These are phyloP conservation scores for Drosophila quinaria DNA, from an alignment of 2,888 invertebrate genomes.

Conservation along the genomic window DNA sequence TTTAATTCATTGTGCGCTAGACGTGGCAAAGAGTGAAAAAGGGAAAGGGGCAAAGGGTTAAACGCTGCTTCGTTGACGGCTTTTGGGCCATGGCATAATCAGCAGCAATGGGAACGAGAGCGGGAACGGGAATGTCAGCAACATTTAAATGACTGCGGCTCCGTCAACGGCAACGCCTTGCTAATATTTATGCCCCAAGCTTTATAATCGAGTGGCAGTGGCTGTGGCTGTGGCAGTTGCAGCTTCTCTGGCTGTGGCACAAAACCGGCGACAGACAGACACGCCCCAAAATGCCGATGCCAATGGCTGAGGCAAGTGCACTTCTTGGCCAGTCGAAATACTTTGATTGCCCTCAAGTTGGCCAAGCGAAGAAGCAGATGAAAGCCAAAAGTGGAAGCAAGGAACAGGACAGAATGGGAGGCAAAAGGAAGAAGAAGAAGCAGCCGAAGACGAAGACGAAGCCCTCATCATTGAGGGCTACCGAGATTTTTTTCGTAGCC, in stretches of 20 bases:
- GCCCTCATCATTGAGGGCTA: slow-evolving; percentile 17
- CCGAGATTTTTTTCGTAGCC: slow-evolving; percentile 4
- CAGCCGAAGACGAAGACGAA: not conserved
- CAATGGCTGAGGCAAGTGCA: slow-evolving; percentile 41
- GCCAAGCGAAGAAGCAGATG: slow-evolving; percentile 13
- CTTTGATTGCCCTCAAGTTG: slow-evolving; percentile 62
- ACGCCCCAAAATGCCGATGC: slow-evolving; percentile 9
- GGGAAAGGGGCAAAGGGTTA: slow-evolving; percentile 45
- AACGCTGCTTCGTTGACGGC: slow-evolving; percentile 56
- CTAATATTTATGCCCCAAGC: slow-evolving; percentile 72
- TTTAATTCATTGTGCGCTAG: slow-evolving; percentile 76
- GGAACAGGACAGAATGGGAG: not conserved
- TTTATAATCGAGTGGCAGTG: slow-evolving; percentile 59
- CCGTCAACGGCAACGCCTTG: slow-evolving; percentile 71
- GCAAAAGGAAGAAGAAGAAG: not conserved
- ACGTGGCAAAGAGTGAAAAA: not conserved
- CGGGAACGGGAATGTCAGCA: slow-evolving; percentile 46
- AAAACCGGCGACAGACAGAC: slow-evolving; percentile 7
- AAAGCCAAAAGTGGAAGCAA: not conserved
- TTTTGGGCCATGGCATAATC: slow-evolving; percentile 50
- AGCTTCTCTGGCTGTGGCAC: slow-evolving; percentile 15
- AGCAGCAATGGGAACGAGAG: slow-evolving; percentile 28
- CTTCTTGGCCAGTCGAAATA: slow-evolving; percentile 54
- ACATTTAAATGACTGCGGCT: slow-evolving; percentile 73
- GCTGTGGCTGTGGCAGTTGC: slow-evolving; percentile 24